These are phyloP conservation scores for Nyctereutes procyonoides DNA, from an alignment of 2,113 vertebrate species.

Conservation along the genomic window DNA sequence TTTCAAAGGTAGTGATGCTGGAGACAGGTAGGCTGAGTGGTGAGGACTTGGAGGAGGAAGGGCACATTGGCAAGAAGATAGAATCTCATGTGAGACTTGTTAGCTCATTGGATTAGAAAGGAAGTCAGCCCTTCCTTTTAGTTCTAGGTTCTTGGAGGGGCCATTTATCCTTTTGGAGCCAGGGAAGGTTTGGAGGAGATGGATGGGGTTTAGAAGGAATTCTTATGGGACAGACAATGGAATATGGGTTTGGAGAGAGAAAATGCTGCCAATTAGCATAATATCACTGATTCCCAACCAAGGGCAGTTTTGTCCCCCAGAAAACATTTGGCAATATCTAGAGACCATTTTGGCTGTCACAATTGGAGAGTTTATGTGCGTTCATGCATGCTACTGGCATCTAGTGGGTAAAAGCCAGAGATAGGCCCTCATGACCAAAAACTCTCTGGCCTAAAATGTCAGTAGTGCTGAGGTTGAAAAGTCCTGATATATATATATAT, in stretches of 20 bases:
- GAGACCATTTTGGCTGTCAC: neutral
- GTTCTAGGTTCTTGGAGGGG: neutral
- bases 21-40: neutral
- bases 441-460: conserved; percentile 16
- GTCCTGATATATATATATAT: too few relatives aligned
- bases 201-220: neutral
- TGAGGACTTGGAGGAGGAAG: neutral
- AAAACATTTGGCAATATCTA: neutral
- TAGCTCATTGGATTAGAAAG: conserved; percentile 27
- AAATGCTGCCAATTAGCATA: neutral
- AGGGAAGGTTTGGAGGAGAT: conserved; percentile 11
- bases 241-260: neutral
- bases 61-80: neutral
- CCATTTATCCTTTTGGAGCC: neutral
- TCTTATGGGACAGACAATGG: neutral
- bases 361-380: neutral
- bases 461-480: neutral
- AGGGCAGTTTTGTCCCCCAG: neutral
- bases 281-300: conserved; percentile 2
- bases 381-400: neutral
- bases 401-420: neutral
- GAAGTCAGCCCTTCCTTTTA: neutral
- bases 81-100: neutral
- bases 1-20: neutral
- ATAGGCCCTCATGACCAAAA: neutral